Evolutionary conservation across 2,888 invertebrate species (phyloP).

Genomic region (Lasius platythorax): DNA sequence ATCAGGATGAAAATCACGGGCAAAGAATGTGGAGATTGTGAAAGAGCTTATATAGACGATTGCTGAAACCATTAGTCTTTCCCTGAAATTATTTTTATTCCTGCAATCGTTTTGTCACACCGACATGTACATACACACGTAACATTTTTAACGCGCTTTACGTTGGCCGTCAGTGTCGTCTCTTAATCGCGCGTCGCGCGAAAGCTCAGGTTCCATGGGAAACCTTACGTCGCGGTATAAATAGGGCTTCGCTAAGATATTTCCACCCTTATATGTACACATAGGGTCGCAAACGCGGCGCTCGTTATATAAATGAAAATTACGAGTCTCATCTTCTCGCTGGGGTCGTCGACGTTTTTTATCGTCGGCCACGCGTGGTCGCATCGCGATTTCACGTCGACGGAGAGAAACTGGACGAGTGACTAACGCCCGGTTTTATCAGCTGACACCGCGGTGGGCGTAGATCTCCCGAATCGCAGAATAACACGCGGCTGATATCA

Average conservation of each 20-base stretch:
- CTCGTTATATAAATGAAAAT: conserved; percentile 48
- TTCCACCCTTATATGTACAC: conserved; percentile 57
- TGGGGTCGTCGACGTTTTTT: conserved; percentile 6
- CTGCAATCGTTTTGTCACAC: background rate
- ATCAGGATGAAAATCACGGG: background rate
- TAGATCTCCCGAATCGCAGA: conserved; percentile 45
- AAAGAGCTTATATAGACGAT: background rate
- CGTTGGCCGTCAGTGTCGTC: background rate
- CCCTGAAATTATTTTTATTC: background rate
- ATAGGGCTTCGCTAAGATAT: conserved; percentile 81
- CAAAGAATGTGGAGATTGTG: background rate
- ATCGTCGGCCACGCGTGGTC: conserved; percentile 12
- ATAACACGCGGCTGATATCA: background rate
- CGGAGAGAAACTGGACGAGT: conserved; percentile 8
- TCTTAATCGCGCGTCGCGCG: conserved; percentile 1
- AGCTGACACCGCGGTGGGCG: conserved; percentile 58
- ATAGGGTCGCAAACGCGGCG: conserved; percentile 31
- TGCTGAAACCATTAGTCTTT: background rate
- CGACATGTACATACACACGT: background rate
- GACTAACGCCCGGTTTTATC: conserved; percentile 20
- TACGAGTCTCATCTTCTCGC: conserved; percentile 12
- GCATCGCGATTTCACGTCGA: conserved; percentile 16
- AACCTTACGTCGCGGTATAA: conserved; percentile 73
- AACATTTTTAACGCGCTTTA: background rate
- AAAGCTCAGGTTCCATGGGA: conserved; percentile 62